Percentiles rank a stretch among this genome's conserved stretches.
Evolutionary conservation across 2,888 invertebrate genomes (phyloP).

Genomic region (Spodoptera exigua): DNA sequence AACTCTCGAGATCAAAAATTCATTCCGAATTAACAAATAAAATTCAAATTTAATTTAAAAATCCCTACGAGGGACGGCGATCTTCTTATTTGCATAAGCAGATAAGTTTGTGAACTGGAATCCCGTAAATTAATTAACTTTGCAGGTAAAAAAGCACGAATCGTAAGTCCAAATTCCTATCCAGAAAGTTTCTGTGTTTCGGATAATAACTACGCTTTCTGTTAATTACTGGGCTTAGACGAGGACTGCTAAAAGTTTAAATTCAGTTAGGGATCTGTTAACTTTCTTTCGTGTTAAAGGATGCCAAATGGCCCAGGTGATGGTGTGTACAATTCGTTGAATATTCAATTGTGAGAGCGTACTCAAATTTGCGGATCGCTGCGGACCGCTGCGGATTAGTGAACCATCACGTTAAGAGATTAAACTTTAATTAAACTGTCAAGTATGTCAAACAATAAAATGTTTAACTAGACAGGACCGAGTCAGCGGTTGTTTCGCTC

Average conservation of each 20-base stretch:
- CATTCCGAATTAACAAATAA: constrained; percentile 36
- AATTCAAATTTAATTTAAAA: constrained; percentile 51
- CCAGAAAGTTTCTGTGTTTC: constrained; percentile 76
- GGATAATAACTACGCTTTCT: constrained; percentile 76
- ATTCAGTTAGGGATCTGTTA: constrained; percentile 62
- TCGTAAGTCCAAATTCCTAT: constrained; percentile 73
- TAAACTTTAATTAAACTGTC: constrained; percentile 63
- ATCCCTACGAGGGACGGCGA: constrained; percentile 57
- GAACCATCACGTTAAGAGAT: constrained; percentile 52
- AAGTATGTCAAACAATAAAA: constrained; percentile 57
- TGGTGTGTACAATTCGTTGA: constrained; percentile 41
- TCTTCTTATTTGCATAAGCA: constrained; percentile 80
- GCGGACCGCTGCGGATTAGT: constrained; percentile 35
- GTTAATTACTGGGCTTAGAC: constrained; percentile 77
- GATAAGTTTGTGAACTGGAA: constrained; percentile 75
- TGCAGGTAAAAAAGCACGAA: constrained; percentile 78
- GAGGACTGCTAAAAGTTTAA: constrained; percentile 71
- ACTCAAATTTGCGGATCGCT: constrained; percentile 22
- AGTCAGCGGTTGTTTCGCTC: constrained; percentile 39
- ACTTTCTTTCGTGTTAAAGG: constrained; percentile 46
- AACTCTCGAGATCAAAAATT: constrained; percentile 34
- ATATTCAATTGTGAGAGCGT: constrained; percentile 47
- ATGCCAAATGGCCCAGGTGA: constrained; percentile 51
- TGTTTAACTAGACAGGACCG: constrained; percentile 51
- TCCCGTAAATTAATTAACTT: constrained; percentile 83